Percentiles rank a stretch among this genome's conserved stretches.
These are phyloP conservation scores for Knipowitschia caucasica DNA, from an alignment of 2,797 vertebrate genomes.

Conservation along the genomic window DNA sequence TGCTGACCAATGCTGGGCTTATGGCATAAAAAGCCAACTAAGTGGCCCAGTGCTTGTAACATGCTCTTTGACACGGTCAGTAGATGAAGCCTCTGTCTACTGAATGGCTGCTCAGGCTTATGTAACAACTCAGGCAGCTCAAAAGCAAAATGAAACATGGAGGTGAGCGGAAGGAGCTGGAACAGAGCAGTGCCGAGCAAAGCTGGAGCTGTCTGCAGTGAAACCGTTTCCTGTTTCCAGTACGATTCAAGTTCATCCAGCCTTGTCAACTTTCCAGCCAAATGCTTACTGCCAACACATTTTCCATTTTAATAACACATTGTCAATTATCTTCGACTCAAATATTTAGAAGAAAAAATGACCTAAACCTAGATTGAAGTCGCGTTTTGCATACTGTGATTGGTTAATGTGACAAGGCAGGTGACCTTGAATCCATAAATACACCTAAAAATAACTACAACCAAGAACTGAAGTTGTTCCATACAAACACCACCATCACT, in stretches of 20 bases:
- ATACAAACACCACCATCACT: conserved; percentile 86
- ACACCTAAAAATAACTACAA: conserved; percentile 83
- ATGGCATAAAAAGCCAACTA: conserved; percentile 25
- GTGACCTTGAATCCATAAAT: conserved; percentile 90
- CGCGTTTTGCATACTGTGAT: conserved; percentile 7
- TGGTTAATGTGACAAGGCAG: conserved; percentile 66
- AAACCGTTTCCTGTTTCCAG: conserved; percentile 80
- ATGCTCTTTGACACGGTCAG: conserved; percentile 61
- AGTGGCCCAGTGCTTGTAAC: conserved; percentile 57
- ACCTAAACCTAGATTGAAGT: conserved; percentile 1
- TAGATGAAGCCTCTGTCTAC: conserved; percentile 53
- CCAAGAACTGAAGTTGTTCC: conserved; percentile 83
- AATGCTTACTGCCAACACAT: conserved; percentile 22
- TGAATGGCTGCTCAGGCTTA: conserved; percentile 49
- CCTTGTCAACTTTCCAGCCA: conserved; percentile 44
- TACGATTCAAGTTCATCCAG: conserved; percentile 80
- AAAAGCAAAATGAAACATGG: conserved; percentile 74
- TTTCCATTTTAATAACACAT: conserved; percentile 21
- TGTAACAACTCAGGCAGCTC: conserved; percentile 55
- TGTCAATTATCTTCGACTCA: conserved; percentile 18
- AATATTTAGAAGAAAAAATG: conserved; percentile 1
- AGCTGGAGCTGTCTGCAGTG: conserved; percentile 74
- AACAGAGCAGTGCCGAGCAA: conserved; percentile 73
- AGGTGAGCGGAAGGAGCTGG: conserved; percentile 66
- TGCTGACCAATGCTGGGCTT: conserved; percentile 4